These are phyloP conservation scores for Scopus umbretta DNA, from an alignment of 2,113 vertebrate species.

Conservation along the genomic window DNA sequence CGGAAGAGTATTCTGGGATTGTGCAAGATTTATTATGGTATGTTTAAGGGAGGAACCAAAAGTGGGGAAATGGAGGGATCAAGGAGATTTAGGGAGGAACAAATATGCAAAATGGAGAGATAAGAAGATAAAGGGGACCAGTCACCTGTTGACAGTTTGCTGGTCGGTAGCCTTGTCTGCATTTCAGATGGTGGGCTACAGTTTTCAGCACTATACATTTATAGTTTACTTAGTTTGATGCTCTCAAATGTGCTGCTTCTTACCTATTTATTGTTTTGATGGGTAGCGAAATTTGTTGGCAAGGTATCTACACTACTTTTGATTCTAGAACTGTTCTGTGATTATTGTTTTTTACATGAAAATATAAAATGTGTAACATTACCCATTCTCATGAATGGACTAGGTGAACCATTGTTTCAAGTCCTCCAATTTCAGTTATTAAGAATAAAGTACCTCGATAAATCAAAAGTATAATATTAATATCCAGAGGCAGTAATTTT, in stretches of 20 bases:
- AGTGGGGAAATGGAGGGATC: not conserved
- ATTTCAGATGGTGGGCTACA: not conserved
- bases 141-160: not conserved
- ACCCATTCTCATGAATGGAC: not conserved
- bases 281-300: not conserved
- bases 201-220: not conserved
- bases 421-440: not conserved
- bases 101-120: not conserved
- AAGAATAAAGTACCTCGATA: not conserved
- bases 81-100: not conserved
- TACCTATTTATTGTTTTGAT: not conserved
- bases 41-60: not conserved
- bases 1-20: not conserved
- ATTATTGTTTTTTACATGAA: not conserved
- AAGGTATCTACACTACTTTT: not conserved
- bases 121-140: not conserved
- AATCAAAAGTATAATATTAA: not conserved
- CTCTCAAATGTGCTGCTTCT: not conserved
- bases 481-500: not conserved
- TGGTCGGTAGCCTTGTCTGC: not conserved
- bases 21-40: not conserved
- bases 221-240: not conserved
- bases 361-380: not conserved
- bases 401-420: not conserved
- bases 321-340: not conserved